A percentile compares a stretch with the other conserved stretches of the same genome.
Evolutionary conservation across 37 sponge, comb jelly and placozoan genomes (phyloP).

Genomic region (Cliona cf. orientalis): DNA sequence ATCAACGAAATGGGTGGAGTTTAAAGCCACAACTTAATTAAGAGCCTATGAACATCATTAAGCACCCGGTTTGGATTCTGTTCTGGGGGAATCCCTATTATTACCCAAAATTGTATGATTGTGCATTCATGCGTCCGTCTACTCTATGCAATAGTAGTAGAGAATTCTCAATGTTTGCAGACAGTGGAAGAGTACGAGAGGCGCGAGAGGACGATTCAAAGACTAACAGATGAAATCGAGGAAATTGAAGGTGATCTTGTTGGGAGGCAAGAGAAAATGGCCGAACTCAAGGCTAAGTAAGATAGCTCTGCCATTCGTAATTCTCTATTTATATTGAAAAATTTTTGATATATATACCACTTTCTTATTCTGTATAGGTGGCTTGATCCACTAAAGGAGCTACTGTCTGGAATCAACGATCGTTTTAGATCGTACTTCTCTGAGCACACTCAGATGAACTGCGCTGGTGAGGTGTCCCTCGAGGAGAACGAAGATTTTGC

Average conservation of each 20-base stretch:
- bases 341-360: too few species aligned
- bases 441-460: constrained; percentile 62
- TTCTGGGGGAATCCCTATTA: too few species aligned
- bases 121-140: too few species aligned
- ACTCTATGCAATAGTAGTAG: too few species aligned
- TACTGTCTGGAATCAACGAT: constrained; percentile 66
- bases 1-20: too few species aligned
- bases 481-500: constrained; percentile 80
- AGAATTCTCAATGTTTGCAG: background rate
- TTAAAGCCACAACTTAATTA: too few species aligned
- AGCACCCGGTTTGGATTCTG: too few species aligned
- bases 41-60: too few species aligned
- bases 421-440: constrained; percentile 83
- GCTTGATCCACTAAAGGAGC: constrained; percentile 79
- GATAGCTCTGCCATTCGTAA: background rate
- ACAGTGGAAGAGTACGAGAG: constrained; percentile 40
- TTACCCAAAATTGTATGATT: too few species aligned
- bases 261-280: constrained; percentile 19
- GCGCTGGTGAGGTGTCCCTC: constrained; percentile 90
- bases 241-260: constrained; percentile 3
- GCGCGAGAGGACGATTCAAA: constrained; percentile 29
- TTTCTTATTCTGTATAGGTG: constrained; percentile 39
- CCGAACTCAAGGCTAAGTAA: constrained; percentile 43
- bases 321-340: background rate
- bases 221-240: constrained; percentile 4